Percentiles rank a stretch among this genome's conserved stretches.
phyloP scores from a whole-genome alignment of 2,113 vertebrate genomes.

The Callaeas wilsoni region DNA sequence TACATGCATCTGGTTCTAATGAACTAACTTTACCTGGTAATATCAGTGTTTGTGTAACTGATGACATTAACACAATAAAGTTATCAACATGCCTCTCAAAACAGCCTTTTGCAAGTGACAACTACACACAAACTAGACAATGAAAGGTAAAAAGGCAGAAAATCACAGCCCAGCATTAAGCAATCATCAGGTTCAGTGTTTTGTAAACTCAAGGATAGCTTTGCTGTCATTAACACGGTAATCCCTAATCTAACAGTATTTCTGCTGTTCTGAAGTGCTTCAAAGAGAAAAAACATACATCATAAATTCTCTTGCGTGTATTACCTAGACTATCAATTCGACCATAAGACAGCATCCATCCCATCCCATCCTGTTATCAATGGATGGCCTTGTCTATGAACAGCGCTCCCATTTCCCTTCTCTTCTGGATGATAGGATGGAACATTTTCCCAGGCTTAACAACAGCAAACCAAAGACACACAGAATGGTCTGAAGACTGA shows the following conservation, averaged over 20 bases:
- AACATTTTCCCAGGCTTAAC: not conserved
- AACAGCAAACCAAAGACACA: not conserved
- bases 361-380: not conserved
- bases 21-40: constrained; percentile 3
- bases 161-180: not conserved
- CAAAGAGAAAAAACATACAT: not conserved
- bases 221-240: not conserved
- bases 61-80: not conserved
- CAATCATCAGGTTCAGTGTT: not conserved
- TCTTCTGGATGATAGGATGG: not conserved
- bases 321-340: not conserved
- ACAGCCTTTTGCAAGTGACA: constrained; percentile 11
- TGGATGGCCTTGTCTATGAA: not conserved
- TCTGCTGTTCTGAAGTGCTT: not conserved
- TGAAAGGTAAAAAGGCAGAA: constrained; percentile 14
- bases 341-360: not conserved
- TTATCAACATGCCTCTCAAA: not conserved
- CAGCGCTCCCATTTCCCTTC: not conserved
- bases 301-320: not conserved
- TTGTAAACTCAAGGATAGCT: not conserved
- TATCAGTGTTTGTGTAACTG: not conserved
- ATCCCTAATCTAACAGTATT: not conserved
- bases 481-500: not conserved
- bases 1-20: not conserved
- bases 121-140: not conserved